Evolutionary conservation across 2,888 invertebrate genomes (phyloP).

Genomic region (Andricus quercusramuli): DNA sequence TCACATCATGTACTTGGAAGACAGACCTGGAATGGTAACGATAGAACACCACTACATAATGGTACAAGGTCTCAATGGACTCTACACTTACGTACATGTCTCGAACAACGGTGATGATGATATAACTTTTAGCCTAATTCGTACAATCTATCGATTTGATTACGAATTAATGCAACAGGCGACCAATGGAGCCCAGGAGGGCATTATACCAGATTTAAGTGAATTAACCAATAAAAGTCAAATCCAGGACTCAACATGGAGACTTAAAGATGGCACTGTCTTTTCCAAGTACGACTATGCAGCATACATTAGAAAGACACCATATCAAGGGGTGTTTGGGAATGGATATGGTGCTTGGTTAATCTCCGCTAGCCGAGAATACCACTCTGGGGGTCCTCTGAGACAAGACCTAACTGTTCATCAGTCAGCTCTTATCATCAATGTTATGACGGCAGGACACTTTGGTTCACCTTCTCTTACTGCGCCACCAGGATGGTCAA

Average conservation of each 20-base stretch:
- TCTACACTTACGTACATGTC: not conserved
- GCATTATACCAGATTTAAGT: not conserved
- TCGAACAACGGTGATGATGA: not conserved
- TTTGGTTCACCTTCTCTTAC: not conserved
- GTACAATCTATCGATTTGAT: not conserved
- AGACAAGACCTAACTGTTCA: not conserved
- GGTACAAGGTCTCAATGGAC: not conserved
- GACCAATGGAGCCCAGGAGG: not conserved
- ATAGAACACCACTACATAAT: not conserved
- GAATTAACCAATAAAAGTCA: not conserved
- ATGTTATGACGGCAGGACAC: not conserved
- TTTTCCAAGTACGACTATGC: not conserved
- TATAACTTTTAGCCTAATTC: not conserved
- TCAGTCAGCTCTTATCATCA: not conserved
- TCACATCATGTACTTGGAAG: not conserved
- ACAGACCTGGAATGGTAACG: not conserved
- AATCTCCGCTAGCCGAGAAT: not conserved
- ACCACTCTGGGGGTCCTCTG: not conserved
- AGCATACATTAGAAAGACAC: not conserved
- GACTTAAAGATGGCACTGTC: not conserved
- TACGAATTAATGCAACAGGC: not conserved
- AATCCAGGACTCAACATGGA: not conserved
- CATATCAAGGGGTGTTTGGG: not conserved
- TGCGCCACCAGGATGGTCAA: not conserved
- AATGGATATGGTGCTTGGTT: not conserved